Conservation (phyloP, 2,113 vertebrate genomes). For the Silurus glanis region DNA sequence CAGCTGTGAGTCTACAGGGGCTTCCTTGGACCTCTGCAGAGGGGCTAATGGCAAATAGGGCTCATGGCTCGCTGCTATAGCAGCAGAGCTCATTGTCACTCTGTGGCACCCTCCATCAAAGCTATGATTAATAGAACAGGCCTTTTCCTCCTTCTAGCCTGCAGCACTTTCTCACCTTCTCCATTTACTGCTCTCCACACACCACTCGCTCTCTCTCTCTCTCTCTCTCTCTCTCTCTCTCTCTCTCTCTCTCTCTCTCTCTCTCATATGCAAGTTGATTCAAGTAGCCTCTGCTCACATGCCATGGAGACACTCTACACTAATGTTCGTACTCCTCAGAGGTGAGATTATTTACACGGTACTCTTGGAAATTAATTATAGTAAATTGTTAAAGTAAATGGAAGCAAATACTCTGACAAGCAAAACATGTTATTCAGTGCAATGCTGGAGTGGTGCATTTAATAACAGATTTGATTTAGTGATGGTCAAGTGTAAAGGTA, state of each 20-base stretch:
- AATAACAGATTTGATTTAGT: background rate
- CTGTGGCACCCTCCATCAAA: constrained; percentile 64
- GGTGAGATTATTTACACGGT: constrained; percentile 20
- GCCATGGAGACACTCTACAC: constrained; percentile 21
- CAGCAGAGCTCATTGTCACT: constrained; percentile 64
- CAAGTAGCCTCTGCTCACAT: background rate
- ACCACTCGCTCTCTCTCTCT: constrained; percentile 55
- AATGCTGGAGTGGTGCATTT: background rate
- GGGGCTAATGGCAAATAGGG: constrained; percentile 42
- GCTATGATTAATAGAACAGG: constrained; percentile 74
- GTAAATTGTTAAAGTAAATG: constrained; percentile 14
- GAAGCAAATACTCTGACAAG: constrained; percentile 10
- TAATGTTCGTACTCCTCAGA: constrained; percentile 19
- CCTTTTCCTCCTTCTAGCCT: constrained; percentile 60
- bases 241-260: constrained; percentile 13
- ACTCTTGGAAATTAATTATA: constrained; percentile 18
- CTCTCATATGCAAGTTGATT: constrained; percentile 1
- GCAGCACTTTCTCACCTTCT: constrained; percentile 66
- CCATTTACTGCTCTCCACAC: constrained; percentile 60
- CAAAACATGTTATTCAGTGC: background rate
- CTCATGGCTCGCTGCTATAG: constrained; percentile 44
- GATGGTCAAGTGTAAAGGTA: background rate
- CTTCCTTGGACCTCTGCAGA: constrained; percentile 30
- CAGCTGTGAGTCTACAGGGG: constrained; percentile 44
- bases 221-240: constrained; percentile 44